A percentile compares a stretch with the other conserved stretches of the same genome.
These are phyloP conservation scores for Monopterus albus DNA, from an alignment of 2,113 vertebrate species.

Conservation along the genomic window DNA sequence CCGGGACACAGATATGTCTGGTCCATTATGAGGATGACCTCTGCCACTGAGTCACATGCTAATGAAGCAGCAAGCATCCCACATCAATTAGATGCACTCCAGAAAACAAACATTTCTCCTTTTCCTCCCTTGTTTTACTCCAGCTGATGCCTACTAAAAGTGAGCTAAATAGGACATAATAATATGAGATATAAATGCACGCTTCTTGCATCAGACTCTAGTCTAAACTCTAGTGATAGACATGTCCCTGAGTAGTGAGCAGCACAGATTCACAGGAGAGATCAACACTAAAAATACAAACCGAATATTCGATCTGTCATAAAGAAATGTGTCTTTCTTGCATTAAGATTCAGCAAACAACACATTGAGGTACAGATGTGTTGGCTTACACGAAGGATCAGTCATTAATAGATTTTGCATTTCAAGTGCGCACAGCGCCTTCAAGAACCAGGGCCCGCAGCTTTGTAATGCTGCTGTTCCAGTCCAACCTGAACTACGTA, in stretches of 20 bases:
- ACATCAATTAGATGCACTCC: conserved; percentile 26
- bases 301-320: not conserved
- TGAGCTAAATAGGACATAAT: too few relatives aligned
- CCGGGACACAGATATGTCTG: not conserved
- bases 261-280: not conserved
- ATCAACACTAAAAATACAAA: not conserved
- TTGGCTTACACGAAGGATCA: conserved; percentile 6
- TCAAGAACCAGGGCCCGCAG: too few relatives aligned
- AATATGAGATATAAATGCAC: too few relatives aligned
- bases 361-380: conserved; percentile 1
- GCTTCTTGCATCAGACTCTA: too few relatives aligned
- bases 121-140: not conserved
- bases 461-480: not conserved
- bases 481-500: too few relatives aligned
- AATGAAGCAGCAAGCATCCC: conserved; percentile 32
- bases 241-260: not conserved
- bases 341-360: conserved; percentile 26
- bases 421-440: too few relatives aligned
- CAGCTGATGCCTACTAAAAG: not conserved
- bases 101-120: not conserved
- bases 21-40: conserved; percentile 30
- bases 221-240: too few relatives aligned
- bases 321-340: conserved; percentile 13
- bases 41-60: conserved; percentile 7
- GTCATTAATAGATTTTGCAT: not conserved